phyloP scores from a whole-genome alignment of 2,888 invertebrate species.

The Doris montereyensis region DNA sequence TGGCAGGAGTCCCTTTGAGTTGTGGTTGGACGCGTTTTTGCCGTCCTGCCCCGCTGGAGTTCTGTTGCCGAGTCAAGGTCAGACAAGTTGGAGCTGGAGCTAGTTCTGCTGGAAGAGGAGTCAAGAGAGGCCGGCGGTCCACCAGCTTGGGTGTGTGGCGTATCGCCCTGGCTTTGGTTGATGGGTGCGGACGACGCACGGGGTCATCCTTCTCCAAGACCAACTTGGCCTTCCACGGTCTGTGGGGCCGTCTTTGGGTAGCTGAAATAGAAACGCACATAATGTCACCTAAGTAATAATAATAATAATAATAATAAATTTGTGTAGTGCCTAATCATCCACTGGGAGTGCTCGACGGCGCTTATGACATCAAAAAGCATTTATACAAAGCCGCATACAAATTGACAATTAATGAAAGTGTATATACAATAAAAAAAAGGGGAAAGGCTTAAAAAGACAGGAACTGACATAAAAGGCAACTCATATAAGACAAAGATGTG shows the following conservation, averaged over 20 bases:
- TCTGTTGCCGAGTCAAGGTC: conserved; percentile 63
- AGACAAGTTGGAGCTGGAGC: conserved; percentile 56
- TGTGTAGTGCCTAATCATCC: too few species aligned
- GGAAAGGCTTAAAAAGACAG: too few species aligned
- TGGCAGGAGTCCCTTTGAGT: conserved; percentile 51
- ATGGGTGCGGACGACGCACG: conserved; percentile 61
- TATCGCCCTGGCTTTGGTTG: conserved; percentile 40
- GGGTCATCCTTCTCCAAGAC: conserved; percentile 48
- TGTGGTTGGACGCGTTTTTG: conserved; percentile 36
- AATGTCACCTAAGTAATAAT: background rate
- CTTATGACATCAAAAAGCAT: too few species aligned
- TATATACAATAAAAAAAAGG: too few species aligned
- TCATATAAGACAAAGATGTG: too few species aligned
- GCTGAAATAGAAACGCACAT: conserved; percentile 46
- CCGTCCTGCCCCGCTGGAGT: conserved; percentile 45
- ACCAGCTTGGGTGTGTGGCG: background rate
- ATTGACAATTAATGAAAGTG: too few species aligned
- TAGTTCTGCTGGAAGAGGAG: conserved; percentile 56
- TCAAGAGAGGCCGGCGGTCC: conserved; percentile 55
- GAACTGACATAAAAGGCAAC: too few species aligned
- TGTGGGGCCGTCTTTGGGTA: conserved; percentile 65
- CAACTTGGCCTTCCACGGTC: conserved; percentile 54
- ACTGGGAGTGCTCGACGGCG: too few species aligned
- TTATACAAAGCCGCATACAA: too few species aligned
- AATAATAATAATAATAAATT: too few species aligned